Percentiles rank a stretch among this genome's conserved stretches.
Conservation (phyloP, 2,888 invertebrate genomes). For the Parascotia fuliginaria region DNA sequence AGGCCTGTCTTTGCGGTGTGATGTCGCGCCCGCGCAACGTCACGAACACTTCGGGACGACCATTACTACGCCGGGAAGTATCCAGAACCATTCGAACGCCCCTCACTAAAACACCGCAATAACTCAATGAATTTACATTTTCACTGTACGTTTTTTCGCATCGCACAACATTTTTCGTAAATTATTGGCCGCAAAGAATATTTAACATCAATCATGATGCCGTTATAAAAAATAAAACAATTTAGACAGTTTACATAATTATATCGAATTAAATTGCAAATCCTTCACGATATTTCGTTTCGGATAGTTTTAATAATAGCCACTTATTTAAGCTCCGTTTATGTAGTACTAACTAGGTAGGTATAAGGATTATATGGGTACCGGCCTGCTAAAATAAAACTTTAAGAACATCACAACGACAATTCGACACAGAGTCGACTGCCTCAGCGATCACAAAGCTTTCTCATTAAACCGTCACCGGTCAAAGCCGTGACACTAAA, state of each 20-base stretch:
- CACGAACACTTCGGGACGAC: constrained; percentile 19
- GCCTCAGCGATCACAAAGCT: constrained; percentile 78
- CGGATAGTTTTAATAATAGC: constrained; percentile 13
- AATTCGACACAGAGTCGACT: constrained; percentile 81
- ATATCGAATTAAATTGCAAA: constrained; percentile 32
- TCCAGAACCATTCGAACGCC: constrained; percentile 1
- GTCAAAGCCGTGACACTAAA: constrained; percentile 79
- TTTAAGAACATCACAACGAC: constrained; percentile 65
- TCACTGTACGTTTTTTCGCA: constrained; percentile 30
- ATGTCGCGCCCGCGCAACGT: constrained; percentile 27
- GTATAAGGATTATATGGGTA: constrained; percentile 31
- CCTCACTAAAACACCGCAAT: constrained; percentile 17
- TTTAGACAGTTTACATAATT: constrained; percentile 43
- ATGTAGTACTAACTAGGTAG: constrained; percentile 26
- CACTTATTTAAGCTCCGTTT: constrained; percentile 10
- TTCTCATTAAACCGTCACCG: constrained; percentile 84
- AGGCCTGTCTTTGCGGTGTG: constrained; percentile 38
- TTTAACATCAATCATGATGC: constrained; percentile 45
- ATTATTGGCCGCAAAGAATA: constrained; percentile 40
- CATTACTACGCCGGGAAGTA: no score
- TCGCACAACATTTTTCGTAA: constrained; percentile 34
- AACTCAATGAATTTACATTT: constrained; percentile 42
- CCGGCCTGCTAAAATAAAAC: constrained; percentile 69
- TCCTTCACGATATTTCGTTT: constrained; percentile 17
- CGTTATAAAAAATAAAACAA: constrained; percentile 40